phyloP scores from a whole-genome alignment of 1,140 invertebrate genomes.

The Pseudachorutes palmiensis region DNA sequence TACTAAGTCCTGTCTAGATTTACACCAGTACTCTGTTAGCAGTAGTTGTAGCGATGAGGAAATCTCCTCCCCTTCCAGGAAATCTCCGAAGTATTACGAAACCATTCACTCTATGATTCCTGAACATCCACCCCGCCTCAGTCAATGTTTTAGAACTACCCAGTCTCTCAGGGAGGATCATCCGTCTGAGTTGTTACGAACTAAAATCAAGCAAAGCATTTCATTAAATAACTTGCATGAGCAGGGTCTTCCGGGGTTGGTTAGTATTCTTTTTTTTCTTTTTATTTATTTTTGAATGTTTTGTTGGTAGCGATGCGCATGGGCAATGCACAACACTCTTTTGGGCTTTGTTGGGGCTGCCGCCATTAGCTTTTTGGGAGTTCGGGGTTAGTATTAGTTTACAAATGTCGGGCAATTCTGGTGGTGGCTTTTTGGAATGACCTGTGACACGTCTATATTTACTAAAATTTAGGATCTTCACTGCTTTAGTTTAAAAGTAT shows the following conservation, averaged over 20 bases:
- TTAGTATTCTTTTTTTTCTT: slow-evolving; percentile 1
- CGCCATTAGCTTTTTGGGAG: no score
- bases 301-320: neutral
- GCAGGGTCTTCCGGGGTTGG: neutral
- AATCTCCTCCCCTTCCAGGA: neutral
- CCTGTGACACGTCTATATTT: no score
- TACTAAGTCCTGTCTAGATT: neutral
- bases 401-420: no score
- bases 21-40: neutral
- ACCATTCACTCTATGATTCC: slow-evolving; percentile 3
- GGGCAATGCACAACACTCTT: neutral
- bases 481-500: no score
- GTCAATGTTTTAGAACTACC: neutral
- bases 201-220: slow-evolving; percentile 8
- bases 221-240: slow-evolving; percentile 9
- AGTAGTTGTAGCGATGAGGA: neutral
- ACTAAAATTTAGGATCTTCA: no score
- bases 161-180: neutral
- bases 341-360: neutral
- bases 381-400: no score
- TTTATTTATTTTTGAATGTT: neutral
- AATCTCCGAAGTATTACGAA: neutral
- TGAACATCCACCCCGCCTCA: neutral
- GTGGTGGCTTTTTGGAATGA: no score
- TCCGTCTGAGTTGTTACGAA: neutral